Evolutionary conservation across 2,888 invertebrate genomes (phyloP), one percentile per base, ranked within the genome.

Genomic region (Brenthis hecate): DNA sequence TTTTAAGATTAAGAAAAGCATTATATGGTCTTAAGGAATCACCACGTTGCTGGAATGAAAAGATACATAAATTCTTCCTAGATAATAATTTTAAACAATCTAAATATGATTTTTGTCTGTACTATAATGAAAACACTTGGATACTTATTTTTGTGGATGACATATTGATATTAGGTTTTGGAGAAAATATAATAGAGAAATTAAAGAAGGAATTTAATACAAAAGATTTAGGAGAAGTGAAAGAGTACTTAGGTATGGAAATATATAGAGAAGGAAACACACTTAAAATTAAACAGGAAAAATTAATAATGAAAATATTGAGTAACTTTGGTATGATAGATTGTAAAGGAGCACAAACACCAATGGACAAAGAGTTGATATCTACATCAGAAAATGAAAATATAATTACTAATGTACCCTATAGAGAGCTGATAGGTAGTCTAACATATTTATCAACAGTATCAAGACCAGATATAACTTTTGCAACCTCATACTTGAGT

Each of bases 31-130:
- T 75, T 23, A 61, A 43, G 32, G 66, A 75, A 68, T 23, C 69
- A 6, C 70, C 73, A n/a, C 66, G 57, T 32, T 71, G 68, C 50
- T 75, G 75, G 72, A 68, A 72, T 53, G 54, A 70, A 28, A 70
- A 56, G 53, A 55, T 75, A 47, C 28, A 73, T 51, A 55, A 71
- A 28, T 72, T 66, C 28, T 14, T 69, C 3, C 56, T 56, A 62
- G 54, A 65, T 47, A 13, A 65, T 13, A 56, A 60, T n/a, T 66
- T 71, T 56, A 36, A 60, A 53, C 28, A 43, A 55, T 73, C 70
- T 16, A 65, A 69, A 50, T 47, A 69, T 68, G 73, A 73, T 47
- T 66, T 57, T 61, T 73, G 73, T 53, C 50, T 73, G 60, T 73
- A 72, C 36, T 51, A 50, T 13, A 70, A 65, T 36, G 13, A 14